Evolutionary conservation across 2,113 vertebrate species (phyloP), one percentile per base, ranked within the genome.

Genomic region (Prochilodus magdalenae): DNA sequence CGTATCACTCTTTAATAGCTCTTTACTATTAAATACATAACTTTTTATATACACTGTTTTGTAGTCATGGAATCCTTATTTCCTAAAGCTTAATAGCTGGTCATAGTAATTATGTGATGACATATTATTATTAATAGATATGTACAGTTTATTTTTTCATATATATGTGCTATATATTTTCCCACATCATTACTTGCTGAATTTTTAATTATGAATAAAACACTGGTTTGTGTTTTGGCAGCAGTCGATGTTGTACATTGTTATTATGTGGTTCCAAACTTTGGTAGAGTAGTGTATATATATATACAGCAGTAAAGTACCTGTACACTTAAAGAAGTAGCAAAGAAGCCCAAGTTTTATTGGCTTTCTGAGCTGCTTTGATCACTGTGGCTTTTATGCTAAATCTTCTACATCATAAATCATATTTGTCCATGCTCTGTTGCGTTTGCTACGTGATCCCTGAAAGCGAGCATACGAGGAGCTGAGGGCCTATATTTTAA

Each of bases 401-500:
- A 57, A 81, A 82, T 70, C 73, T 67, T 13, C 29, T 70, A 69
- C 16, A 75, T 75, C 63, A 60, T 75, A 70, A 75, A 82, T 75
- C 73, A 75, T 55, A n/a, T 82, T 60, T 76, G 59, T 29, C 18
- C 26, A 57, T 69, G 73, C 33, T 75, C 36, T 59, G 36, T 59
- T 49, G 73, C 73, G 24, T 60, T 75, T 69, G 73, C 73, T 75
- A 44, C 33, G 74, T 30, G 20, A 26, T 75, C 24, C 29, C 44
- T 76, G 36, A 67, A 59, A 70, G 72, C 24, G 40, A 60, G 63
- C 36, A 60, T 20, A 80, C 62, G 79, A 53, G 24, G 26, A 73
- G 70, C 47, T 11, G 49, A 1, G 36, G 11, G 73, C 7, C 13
- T 22, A 60, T 15, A 70, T 69, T 76, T 75, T 76, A 70, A 75